Percentiles rank a stretch among this genome's conserved stretches.
Conservation (phyloP, 2,888 invertebrate species). For the Linyphia triangularis region DNA sequence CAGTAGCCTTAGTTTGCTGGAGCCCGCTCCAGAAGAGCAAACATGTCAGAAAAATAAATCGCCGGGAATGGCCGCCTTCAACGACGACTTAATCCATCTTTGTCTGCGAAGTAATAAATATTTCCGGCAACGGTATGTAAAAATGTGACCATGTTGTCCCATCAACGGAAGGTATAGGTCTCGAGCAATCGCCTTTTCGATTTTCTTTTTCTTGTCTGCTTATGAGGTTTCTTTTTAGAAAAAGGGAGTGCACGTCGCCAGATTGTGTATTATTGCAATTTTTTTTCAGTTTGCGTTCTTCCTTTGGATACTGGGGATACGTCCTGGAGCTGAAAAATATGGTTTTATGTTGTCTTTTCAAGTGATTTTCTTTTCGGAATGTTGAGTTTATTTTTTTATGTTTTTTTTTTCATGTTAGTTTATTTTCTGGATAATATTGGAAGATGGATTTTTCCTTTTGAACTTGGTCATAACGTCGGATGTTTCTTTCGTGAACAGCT, state of each 20-base stretch:
- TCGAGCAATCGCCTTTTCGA: too few species aligned
- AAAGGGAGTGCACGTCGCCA: background rate
- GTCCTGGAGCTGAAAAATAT: background rate
- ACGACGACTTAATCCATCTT: conserved; percentile 29
- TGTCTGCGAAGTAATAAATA: conserved; percentile 33
- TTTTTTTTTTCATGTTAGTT: too few species aligned
- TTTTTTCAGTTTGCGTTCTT: background rate
- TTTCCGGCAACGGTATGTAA: conserved; percentile 22
- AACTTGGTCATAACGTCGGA: too few species aligned
- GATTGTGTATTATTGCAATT: background rate
- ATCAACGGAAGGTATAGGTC: background rate
- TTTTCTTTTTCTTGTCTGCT: background rate
- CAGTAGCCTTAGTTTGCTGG: background rate
- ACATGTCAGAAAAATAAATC: conserved; percentile 25
- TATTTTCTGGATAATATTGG: too few species aligned
- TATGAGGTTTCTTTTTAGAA: background rate
- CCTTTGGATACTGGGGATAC: background rate
- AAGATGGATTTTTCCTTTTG: too few species aligned
- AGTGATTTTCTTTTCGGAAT: background rate
- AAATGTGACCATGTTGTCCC: conserved; percentile 23
- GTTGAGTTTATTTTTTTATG: too few species aligned
- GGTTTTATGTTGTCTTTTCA: background rate
- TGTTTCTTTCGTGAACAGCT: too few species aligned
- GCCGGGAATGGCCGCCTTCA: background rate
- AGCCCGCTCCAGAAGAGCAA: background rate